These are phyloP conservation scores for Chondrosia reniformis DNA, from an alignment of 37 sponge, comb jelly and placozoan species.

Conservation along the genomic window DNA sequence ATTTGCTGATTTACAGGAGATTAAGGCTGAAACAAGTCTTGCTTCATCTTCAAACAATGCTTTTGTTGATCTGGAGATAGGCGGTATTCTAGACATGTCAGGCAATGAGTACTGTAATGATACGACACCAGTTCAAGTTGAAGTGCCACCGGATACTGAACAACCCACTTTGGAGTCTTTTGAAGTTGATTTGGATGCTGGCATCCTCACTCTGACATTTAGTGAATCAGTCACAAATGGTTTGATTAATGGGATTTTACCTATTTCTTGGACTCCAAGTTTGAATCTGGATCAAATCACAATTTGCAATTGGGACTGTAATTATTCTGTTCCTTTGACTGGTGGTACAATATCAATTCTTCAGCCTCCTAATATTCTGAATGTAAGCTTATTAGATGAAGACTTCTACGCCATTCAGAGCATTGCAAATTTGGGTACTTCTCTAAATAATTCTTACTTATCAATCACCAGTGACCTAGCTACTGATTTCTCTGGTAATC, in stretches of 20 bases:
- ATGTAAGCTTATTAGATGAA: conserved; percentile 26
- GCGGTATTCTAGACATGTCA: conserved; percentile 47
- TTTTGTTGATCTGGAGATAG: conserved; percentile 20
- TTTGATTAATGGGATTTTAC: conserved; percentile 1
- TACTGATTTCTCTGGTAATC: conserved; percentile 56
- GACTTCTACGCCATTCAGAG: conserved; percentile 75
- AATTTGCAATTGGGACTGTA: not conserved
- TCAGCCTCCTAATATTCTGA: conserved; percentile 32
- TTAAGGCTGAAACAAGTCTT: conserved; percentile 32
- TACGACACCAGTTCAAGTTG: conserved; percentile 30
- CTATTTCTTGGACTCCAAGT: not conserved
- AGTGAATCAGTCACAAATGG: conserved; percentile 55
- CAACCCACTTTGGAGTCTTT: conserved; percentile 59
- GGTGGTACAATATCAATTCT: not conserved
- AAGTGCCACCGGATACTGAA: conserved; percentile 43
- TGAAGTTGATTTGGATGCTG: conserved; percentile 49
- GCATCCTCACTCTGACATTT: conserved; percentile 61
- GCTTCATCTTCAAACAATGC: conserved; percentile 25
- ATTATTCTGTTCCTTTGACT: not conserved
- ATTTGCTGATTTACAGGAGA: conserved; percentile 40
- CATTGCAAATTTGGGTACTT: conserved; percentile 25
- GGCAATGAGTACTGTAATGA: conserved; percentile 59
- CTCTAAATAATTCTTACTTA: conserved; percentile 33
- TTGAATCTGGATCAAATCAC: not conserved
- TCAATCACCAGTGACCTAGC: conserved; percentile 39